A percentile compares a stretch with the other conserved stretches of the same genome.
Conservation (phyloP, 2,888 invertebrate genomes). For the Junonia oenone region DNA sequence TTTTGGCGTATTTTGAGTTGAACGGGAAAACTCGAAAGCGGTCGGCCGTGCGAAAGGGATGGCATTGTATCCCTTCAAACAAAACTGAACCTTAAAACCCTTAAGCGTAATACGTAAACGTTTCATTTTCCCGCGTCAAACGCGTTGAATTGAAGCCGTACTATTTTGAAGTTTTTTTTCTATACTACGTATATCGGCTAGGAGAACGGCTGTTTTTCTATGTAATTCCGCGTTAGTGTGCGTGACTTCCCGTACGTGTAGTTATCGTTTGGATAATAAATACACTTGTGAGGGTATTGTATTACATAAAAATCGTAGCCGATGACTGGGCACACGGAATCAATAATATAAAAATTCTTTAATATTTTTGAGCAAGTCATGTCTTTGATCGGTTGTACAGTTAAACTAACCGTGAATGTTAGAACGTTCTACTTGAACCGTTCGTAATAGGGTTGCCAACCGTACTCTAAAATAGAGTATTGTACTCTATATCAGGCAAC, state of each 20-base stretch:
- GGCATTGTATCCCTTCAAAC: conserved; percentile 41
- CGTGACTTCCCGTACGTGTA: conserved; percentile 68
- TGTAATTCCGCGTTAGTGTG: conserved; percentile 62
- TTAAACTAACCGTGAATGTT: conserved; percentile 21
- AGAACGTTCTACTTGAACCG: conserved; percentile 15
- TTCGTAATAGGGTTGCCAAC: too few relatives aligned
- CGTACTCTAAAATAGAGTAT: too few relatives aligned
- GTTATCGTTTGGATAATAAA: conserved; percentile 48
- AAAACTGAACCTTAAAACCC: conserved; percentile 57
- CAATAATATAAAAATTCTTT: conserved; percentile 71
- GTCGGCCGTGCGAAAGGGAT: conserved; percentile 70
- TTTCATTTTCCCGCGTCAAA: conserved; percentile 51
- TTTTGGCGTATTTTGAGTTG: conserved; percentile 80
- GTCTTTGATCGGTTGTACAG: conserved; percentile 27
- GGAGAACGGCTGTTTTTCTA: conserved; percentile 73
- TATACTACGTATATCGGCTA: conserved; percentile 53
- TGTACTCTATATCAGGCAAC: too few relatives aligned
- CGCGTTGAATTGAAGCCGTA: conserved; percentile 65
- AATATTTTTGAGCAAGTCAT: conserved; percentile 53
- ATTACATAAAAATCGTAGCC: conserved; percentile 68
- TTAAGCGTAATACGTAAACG: conserved; percentile 47
- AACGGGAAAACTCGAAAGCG: conserved; percentile 78
- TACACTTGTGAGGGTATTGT: conserved; percentile 52
- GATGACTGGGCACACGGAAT: conserved; percentile 55
- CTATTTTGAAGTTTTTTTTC: conserved; percentile 76